These are phyloP conservation scores for Thereva unica DNA, from an alignment of 2,888 invertebrate species.

Conservation along the genomic window DNA sequence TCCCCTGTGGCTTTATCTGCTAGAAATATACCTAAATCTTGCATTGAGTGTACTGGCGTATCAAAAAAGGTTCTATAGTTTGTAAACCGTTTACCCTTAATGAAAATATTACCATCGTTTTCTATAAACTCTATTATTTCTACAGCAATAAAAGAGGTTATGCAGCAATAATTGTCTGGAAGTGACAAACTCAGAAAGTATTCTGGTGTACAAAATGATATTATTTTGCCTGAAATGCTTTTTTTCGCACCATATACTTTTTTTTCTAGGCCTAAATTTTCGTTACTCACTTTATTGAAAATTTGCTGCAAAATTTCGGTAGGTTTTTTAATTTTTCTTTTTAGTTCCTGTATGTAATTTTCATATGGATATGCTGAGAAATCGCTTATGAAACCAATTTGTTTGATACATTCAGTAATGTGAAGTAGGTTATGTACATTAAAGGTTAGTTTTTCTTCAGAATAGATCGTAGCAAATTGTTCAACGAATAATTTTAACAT, in stretches of 20 bases:
- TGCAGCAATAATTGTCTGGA: slow-evolving; percentile 8
- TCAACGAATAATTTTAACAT: slow-evolving; percentile 15
- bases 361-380: slow-evolving; percentile 3
- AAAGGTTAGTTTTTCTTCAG: not conserved
- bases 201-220: not conserved
- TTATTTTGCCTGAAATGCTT: not conserved
- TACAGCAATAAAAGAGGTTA: not conserved
- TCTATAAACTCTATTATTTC: not conserved
- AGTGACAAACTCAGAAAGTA: not conserved
- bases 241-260: not conserved
- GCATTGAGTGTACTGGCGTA: not conserved
- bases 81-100: no score
- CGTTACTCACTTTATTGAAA: not conserved
- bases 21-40: slow-evolving; percentile 1
- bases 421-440: slow-evolving; percentile 4
- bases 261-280: not conserved
- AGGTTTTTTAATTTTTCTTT: slow-evolving; percentile 1
- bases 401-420: not conserved
- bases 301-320: slow-evolving; percentile 9
- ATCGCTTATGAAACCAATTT: slow-evolving; percentile 1
- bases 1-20: no score
- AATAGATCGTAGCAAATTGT: not conserved
- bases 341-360: slow-evolving; percentile 3
- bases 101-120: not conserved
- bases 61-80: not conserved